phyloP scores from a whole-genome alignment of 2,888 invertebrate genomes.

The Lithophane semibrunnea region DNA sequence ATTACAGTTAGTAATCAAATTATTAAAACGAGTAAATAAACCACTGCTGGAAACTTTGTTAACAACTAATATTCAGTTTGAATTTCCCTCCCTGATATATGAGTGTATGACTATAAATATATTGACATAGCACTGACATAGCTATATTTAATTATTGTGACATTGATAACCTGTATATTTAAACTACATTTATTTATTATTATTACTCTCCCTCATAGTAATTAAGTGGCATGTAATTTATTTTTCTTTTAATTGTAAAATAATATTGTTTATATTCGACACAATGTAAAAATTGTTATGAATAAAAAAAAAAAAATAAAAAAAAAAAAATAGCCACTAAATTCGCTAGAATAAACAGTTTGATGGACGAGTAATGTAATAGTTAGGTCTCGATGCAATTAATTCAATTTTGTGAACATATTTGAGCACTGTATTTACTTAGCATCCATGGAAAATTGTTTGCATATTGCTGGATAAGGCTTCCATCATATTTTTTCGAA shows the following conservation, averaged over 20 bases:
- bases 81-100: neutral
- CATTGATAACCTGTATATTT: too few species aligned
- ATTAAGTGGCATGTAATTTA: too few species aligned
- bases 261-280: too few species aligned
- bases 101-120: neutral
- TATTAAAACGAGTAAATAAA: neutral
- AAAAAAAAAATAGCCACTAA: neutral
- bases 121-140: too few species aligned
- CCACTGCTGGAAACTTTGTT: neutral
- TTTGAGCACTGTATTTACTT: slow-evolving; percentile 1
- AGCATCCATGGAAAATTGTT: slow-evolving; percentile 1
- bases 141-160: too few species aligned
- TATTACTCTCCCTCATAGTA: too few species aligned
- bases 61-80: neutral
- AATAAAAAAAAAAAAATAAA: too few species aligned
- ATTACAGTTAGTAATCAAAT: too few species aligned
- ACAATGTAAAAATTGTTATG: too few species aligned
- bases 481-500: neutral
- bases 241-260: too few species aligned
- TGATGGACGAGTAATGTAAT: neutral
- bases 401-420: neutral
- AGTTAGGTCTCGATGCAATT: neutral
- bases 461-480: neutral
- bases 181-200: too few species aligned
- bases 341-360: neutral